Evolutionary conservation across 1,140 invertebrate genomes (phyloP), one percentile per base, ranked within the genome.

Genomic region (Pseudoatta argentina): DNA sequence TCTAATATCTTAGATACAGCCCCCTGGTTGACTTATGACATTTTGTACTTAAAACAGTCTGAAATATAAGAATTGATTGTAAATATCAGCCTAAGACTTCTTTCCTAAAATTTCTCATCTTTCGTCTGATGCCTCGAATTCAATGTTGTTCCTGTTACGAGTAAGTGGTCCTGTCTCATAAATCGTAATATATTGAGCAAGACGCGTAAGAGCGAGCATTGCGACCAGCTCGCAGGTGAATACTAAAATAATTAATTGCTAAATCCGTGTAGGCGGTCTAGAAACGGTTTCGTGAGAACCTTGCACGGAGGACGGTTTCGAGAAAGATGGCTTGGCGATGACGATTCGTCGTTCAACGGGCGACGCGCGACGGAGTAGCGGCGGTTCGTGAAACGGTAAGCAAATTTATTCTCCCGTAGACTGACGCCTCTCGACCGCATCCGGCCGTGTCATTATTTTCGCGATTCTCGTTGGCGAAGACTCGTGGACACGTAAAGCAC

Each of bases 381-480:
- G 88, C 89, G 69, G 77, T 89, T 91, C 91, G 91, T 89, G 88
- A 93, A 93, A 94, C 92, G 91, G 93, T 92, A 93, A 93, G 93
- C 91, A 94, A 94, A 94, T 94, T 95, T 93, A 94, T 94, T 94
- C 93, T 87, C 87, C 86, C 87, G 86, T 90, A 87, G 91, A 91
- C 86, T 89, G 81, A 91, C 83, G 88, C 66, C 91, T 92, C 90
- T 92, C 88, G 91, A 94, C 92, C 92, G 92, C 93, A 92, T 94
- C 93, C 92, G 91, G 90, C 89, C 89, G 91, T 94, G 93, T 94
- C 94, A 94, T 94, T 95, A 94, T 93, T 93, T 94, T 94, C 94
- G 93, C 90, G 93, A 92, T 93, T 83, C 93, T 94, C 93, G 93
- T 94, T 94, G 94, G 92, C 92, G 86, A 91, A 51, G 82, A 90